Base-by-base conservation (phyloP, 2,797 vertebrate genomes). In the Distichodus sexfasciatus region DNA sequence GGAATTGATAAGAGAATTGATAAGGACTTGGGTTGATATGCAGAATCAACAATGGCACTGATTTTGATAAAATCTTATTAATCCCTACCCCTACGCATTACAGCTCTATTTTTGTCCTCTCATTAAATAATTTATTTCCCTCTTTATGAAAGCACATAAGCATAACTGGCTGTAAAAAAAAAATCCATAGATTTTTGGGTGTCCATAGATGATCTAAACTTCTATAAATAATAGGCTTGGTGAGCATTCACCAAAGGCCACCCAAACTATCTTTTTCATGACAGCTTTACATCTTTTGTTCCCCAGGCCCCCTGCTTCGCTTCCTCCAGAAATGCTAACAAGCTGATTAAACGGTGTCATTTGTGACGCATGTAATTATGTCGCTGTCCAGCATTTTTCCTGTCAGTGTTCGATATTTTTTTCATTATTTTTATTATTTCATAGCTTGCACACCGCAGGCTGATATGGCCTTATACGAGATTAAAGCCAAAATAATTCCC, bases 401-500 rank as follows among this genome's bases (percentile, higher is more conserved):
- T 63, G 48, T 33, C 55, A 66, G 58, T 64, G 41, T 75, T 66
- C 43, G 33, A 28, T 17, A 70, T 66, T 69, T 65, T 59, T 50
- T n/a, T 50, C 72, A 57, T 79, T 66, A 64, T 78, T 57, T 43
- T 77, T 71, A 74, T 77, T 75, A 66, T 68, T 60, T 57, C 66
- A 50, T 68, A 19, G 50, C 65, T 76, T 71, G 70, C 72, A 64
- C 54, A 61, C 43, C 61, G 6, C 2, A 69, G 72, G 54, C 69
- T 58, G 63, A 72, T 57, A 46, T 40, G 72, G 81, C 78, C 78
- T 71, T 72, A 75, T 75, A 57, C 79, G 75, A 87, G 85, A 88
- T 87, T 84, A 88, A 81, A 81, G 81, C 65, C 75, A 71, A 83
- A 88, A 87, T 88, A 86, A 88, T 87, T 88, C 86, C 63, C 74